Evolutionary conservation across 2,888 invertebrate species (phyloP), one percentile per base, ranked within the genome.

Genomic region (Hydroisotoma schaefferi): DNA sequence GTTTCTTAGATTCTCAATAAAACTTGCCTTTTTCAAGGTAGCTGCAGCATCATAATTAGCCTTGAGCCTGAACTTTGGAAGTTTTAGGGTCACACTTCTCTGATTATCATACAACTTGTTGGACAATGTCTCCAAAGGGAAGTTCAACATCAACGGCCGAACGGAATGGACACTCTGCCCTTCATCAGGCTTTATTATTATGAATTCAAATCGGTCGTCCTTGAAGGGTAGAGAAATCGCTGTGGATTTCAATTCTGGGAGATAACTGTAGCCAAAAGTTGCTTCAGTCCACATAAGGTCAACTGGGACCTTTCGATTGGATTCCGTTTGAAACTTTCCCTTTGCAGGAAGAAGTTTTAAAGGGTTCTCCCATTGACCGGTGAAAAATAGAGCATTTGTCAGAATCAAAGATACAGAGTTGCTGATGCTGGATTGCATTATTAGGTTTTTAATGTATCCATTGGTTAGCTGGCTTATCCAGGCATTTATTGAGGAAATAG

Each of bases 31-130:
- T 59, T 44, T 43, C 59, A 67, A 57, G n/a, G 51, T 40, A 29
- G 26, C 38, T 10, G 47, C 49, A 28, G 64, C 37, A 46, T 62
- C 56, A 27, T 61, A 55, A 51, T 61, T 65, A 4, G 54, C 58
- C 48, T 57, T 49, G 37, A 67, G 29, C 27, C 53, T 64, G 43
- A 67, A 67, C 48, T 67, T 67, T 12, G 67, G 67, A 55, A 67
- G 61, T 23, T 44, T 55, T 1, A 67, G 28, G 22, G 64, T 43
- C 2, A 67, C 67, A 44, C 52, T 59, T 40, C 64, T 28, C 1
- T 28, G 25, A 33, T 61, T 54, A 18, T 59, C 33, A 15, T 59
- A 57, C 25, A 67, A 57, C 48, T 59, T 55, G 2, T 22, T 23
- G 2, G 47, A 44, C n/a, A 67, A n/a, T 6, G 27, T 33, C 22